These are phyloP conservation scores for Parauchenoglanis ngamensis DNA, from an alignment of 2,797 vertebrate genomes.

Conservation along the genomic window DNA sequence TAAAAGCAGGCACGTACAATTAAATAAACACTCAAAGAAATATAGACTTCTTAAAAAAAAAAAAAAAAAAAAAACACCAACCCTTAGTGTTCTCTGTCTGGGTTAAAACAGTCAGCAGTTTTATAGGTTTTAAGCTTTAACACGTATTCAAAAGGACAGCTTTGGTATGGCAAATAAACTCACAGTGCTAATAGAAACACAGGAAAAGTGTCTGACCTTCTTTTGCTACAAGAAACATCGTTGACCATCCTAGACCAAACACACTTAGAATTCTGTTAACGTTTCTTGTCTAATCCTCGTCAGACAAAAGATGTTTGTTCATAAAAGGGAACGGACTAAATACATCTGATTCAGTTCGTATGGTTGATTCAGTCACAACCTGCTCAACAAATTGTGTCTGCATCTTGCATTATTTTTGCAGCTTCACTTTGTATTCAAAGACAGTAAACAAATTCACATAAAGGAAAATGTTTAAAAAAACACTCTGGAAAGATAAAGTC, in stretches of 20 bases:
- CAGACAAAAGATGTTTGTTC: not conserved
- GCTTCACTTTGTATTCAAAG: not conserved
- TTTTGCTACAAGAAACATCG: not conserved
- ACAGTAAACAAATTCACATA: slow-evolving; percentile 2
- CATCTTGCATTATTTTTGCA: slow-evolving; percentile 1
- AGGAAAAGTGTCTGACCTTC: slow-evolving; percentile 23
- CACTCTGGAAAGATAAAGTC: slow-evolving; percentile 1
- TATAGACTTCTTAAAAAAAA: not conserved
- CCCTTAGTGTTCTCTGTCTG: not conserved
- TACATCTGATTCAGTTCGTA: slow-evolving; percentile 2
- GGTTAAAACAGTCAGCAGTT: not conserved
- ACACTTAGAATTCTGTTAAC: not conserved
- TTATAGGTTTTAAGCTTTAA: not conserved
- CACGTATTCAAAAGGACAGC: slow-evolving; percentile 12
- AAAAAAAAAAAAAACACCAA: not conserved
- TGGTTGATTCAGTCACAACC: not conserved
- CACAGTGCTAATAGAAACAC: slow-evolving; percentile 16
- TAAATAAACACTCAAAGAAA: not conserved
- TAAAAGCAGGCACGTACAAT: not conserved
- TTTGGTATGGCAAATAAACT: slow-evolving; percentile 27
- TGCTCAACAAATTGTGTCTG: not conserved
- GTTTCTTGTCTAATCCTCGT: not conserved
- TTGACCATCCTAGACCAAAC: slow-evolving; percentile 27
- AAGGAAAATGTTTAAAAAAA: not conserved
- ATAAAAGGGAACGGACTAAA: not conserved